Base-by-base conservation (phyloP, 2,113 vertebrate genomes). In the Cisticola juncidis region DNA sequence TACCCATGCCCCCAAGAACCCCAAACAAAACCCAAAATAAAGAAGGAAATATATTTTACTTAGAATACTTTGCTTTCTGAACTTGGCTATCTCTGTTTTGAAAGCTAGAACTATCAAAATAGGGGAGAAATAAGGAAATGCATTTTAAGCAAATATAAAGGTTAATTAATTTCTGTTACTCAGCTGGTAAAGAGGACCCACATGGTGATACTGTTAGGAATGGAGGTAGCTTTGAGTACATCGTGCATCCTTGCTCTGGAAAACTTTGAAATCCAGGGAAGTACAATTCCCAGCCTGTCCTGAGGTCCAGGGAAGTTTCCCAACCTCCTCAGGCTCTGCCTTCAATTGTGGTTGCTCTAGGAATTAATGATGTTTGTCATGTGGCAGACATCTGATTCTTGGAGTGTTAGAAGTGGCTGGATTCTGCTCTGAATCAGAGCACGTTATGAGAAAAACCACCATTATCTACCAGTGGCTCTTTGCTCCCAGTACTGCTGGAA, bases 401-500 rank as follows among this genome's bases (percentile, higher is more conserved):
- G 1, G 22, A 40, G 26, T 18, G 33, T 4, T 35, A 58, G 23
- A 35, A 64, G 13, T 22, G 11, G 8, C 24, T 88, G 53, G 54
- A 20, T 76, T 65, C 28, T 72, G 22, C 45, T 64, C 22, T 11
- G 29, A 42, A 14, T 31, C 11, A 36, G 31, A n/a, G 20, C 6
- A 1, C 1, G 0, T 31, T 35, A 1, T 8, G 12, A 74, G 31
- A 25, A 51, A 90, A 81, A 6, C 8, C 11, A 23, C 10, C 13
- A 2, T 45, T 20, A 3, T 14, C 21, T 80, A 3, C 12, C 33
- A 28, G 6, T 9, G 31, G 4, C 17, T 81, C 5, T 45, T 82
- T 62, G 20, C 23, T 76, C 28, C 15, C 25, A 7, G 3, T 61
- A 2, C 26, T 57, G 29, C 33, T 54, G 68, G 14, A 38, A 54